A percentile compares a stretch with the other conserved stretches of the same genome.
Conservation (phyloP, 1,140 invertebrate genomes). For the Trichonephila clavata region DNA sequence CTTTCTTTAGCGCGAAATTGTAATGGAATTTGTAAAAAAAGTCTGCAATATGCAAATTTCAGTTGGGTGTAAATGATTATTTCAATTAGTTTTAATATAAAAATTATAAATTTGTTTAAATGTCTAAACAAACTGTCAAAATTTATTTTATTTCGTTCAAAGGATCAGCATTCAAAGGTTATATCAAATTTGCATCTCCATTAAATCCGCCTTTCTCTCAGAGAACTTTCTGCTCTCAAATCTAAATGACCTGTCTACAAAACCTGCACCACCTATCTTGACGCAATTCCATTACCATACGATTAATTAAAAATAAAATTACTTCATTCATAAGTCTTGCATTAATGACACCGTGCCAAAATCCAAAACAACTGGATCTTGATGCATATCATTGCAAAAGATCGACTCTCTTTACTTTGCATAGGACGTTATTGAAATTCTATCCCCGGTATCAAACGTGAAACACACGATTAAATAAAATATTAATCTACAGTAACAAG, state of each 20-base stretch:
- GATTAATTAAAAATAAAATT: neutral
- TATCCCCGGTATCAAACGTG: neutral
- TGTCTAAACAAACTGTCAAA: no score
- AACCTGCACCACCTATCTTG: neutral
- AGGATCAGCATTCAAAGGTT: neutral
- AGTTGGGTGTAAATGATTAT: no score
- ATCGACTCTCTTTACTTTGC: neutral
- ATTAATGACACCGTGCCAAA: neutral
- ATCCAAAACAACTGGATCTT: neutral
- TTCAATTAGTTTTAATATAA: no score
- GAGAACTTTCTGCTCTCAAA: neutral
- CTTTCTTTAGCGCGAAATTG: no score
- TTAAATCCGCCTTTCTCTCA: neutral
- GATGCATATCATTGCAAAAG: neutral
- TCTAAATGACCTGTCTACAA: neutral
- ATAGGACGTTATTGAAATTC: slow-evolving; percentile 10
- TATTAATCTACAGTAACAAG: slow-evolving; percentile 15
- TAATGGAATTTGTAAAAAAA: no score
- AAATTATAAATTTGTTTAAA: no score
- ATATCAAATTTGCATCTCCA: neutral
- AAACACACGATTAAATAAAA: slow-evolving; percentile 27
- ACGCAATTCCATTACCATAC: neutral
- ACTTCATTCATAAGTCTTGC: neutral
- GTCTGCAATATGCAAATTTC: no score
- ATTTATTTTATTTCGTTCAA: no score